Percentiles rank a stretch among this genome's conserved stretches.
Conservation (phyloP, 2,888 invertebrate species). For the Harmothoe impar region DNA sequence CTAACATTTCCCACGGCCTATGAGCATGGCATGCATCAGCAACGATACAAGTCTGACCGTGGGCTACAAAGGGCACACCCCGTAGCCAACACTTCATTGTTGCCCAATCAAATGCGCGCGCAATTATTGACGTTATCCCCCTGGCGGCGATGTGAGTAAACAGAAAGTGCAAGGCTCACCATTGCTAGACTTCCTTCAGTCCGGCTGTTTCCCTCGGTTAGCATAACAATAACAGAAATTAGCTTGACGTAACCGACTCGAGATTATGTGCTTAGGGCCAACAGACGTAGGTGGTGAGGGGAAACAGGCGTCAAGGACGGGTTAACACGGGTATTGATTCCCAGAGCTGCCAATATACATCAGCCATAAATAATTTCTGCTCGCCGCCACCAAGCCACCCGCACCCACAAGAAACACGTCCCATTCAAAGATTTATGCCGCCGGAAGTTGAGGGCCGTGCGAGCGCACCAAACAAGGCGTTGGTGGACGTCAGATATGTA, state of each 20-base stretch:
- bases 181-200: not conserved
- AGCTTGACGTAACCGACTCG: not conserved
- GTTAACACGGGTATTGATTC: conserved; percentile 44
- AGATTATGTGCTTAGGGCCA: conserved; percentile 41
- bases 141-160: conserved; percentile 3
- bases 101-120: conserved; percentile 29
- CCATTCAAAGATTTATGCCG: conserved; percentile 22
- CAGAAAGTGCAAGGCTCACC: not conserved
- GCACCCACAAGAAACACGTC: conserved; percentile 17
- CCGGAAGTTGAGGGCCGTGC: conserved; percentile 18
- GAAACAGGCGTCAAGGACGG: conserved; percentile 46
- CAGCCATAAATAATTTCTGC: conserved; percentile 30
- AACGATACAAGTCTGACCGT: conserved; percentile 13
- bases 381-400: not conserved
- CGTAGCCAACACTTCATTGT: conserved; percentile 12
- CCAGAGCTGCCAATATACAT: conserved; percentile 27
- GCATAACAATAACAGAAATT: conserved; percentile 47
- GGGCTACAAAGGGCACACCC: conserved; percentile 2
- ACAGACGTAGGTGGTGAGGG: not conserved
- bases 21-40: not conserved
- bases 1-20: conserved; percentile 14
- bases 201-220: not conserved
- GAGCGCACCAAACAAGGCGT: not conserved
- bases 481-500: conserved; percentile 15
- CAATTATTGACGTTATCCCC: conserved; percentile 6